Base-by-base conservation (phyloP, 2,888 invertebrate species). In the Erpobdella octoculata region DNA sequence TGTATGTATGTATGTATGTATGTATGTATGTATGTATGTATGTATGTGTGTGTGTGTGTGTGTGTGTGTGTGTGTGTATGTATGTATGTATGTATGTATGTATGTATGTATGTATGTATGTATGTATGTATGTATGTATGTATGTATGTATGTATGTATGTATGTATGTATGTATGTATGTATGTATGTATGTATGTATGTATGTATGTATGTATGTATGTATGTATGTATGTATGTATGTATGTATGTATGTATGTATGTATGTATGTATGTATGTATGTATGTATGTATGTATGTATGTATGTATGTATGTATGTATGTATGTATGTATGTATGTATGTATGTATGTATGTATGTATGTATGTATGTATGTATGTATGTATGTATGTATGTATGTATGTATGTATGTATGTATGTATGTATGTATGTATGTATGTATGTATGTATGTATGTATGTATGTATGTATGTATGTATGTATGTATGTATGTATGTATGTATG, bases 1-100 rank as follows among this genome's bases (percentile, higher is more conserved):
- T 41, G 46, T 41, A 41, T 41, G 46, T 41, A 41, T 41, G 46
- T 41, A 41, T 41, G 46, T 41, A 41, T 41, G 46, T 41, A 41
- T 41, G 46, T 41, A 41, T 41, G 46, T 41, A 41, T 41, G 46
- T 41, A 41, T 41, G 46, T 41, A 41, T 41, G 46, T 41, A 41
- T 41, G 46, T 41, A 41, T 41, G 46, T 41, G 46, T 41, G 46
- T 41, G n/a, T 41, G 46, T 41, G n/a, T 41, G 46, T 41, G n/a
- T 41, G 46, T 41, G 46, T 41, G 46, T 41, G n/a, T 41, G 46
- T 41, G n/a, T 41, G 46, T 41, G n/a, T 41, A n/a, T 41, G n/a
- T 41, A n/a, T 41, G n/a, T 41, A n/a, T 41, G n/a, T 41, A n/a
- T 41, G n/a, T 41, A n/a, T 41, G n/a, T 41, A n/a, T 41, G n/a